These are phyloP conservation scores for Amphiprion clarkii DNA, from an alignment of 2,797 vertebrate genomes.

Conservation along the genomic window DNA sequence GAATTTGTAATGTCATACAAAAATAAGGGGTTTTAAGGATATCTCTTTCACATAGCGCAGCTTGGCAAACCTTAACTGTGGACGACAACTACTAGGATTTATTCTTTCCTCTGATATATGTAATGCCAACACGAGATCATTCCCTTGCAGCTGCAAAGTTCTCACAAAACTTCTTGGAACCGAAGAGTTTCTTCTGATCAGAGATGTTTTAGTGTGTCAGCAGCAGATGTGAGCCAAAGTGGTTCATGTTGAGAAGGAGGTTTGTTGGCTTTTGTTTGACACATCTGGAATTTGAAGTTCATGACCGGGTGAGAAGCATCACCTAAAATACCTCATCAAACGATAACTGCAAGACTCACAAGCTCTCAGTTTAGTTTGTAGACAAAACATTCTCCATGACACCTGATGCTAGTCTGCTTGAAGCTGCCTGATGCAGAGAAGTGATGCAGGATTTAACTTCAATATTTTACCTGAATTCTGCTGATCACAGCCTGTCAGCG, in stretches of 20 bases:
- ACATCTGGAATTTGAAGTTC: slow-evolving; percentile 9
- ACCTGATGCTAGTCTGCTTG: neutral
- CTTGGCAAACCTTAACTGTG: neutral
- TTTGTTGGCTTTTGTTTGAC: slow-evolving; percentile 17
- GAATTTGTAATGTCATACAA: neutral
- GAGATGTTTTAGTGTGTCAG: slow-evolving; percentile 17
- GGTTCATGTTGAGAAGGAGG: neutral
- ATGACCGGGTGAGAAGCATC: neutral
- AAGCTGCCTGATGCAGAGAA: neutral
- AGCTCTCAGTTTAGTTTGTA: neutral
- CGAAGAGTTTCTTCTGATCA: slow-evolving; percentile 22
- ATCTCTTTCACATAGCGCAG: slow-evolving; percentile 2
- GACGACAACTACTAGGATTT: neutral
- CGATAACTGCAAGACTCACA: neutral
- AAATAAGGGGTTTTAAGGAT: neutral
- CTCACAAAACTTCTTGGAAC: neutral
- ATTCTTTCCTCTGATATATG: neutral
- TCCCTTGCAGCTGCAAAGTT: neutral
- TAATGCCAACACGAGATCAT: neutral
- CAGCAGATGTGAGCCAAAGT: slow-evolving; percentile 26
- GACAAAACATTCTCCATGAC: neutral
- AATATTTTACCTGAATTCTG: neutral
- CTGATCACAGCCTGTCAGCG: too few relatives aligned
- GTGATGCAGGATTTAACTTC: neutral
- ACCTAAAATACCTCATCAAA: neutral